Base-by-base conservation (phyloP, 23 tunicate genomes). In the Clavelina lepadiformis region DNA sequence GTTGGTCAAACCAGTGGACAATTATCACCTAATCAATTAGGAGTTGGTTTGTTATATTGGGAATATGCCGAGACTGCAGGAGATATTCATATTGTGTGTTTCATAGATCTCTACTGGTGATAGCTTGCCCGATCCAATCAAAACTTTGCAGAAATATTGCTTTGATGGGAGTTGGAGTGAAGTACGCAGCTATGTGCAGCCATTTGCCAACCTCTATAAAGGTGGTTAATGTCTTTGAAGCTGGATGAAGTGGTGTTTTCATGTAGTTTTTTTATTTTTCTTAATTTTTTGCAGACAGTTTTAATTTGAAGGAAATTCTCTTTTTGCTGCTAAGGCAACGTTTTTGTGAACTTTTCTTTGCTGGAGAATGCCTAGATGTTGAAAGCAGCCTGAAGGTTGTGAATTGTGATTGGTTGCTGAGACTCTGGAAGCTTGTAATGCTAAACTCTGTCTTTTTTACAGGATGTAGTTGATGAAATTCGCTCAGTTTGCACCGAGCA, bases 401-500 rank as follows among this genome's bases (percentile, higher is more conserved):
- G 21, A 7, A 20, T 7, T 52, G 21, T 41, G 49, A 41, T 15
- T 11, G 49, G 49, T 15, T 41, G 15, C 11, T 41, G 15, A 54
- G 8, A 19, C 20, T 54, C 20, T 54, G 8, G 23, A 13, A 54
- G 7, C 7, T 18, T 8, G 7, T 54, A 7, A 19, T 18, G 60
- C 8, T 54, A 18, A 21, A 18, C 23, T 54, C 25, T 13, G 35
- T 34, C 8, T 34, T 44, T 23, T 27, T 31, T 27, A 6, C 38
- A 68, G 74, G 74, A 68, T 28, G 51, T 51, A 15, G 36, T 68
- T 68, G 60, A 38, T 21, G 74, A 68, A 51, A 13, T 68, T 3
- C 54, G 31, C 28, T 50, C 45, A 4, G 31, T 11, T 50, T 47
- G 5, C 59, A 68, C 58, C 5, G 55, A 68, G 18, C 25, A 47